Percentiles rank a stretch among this genome's conserved stretches.
Evolutionary conservation across 2,113 vertebrate species (phyloP).

Genomic region (Cyanocitta stelleri): DNA sequence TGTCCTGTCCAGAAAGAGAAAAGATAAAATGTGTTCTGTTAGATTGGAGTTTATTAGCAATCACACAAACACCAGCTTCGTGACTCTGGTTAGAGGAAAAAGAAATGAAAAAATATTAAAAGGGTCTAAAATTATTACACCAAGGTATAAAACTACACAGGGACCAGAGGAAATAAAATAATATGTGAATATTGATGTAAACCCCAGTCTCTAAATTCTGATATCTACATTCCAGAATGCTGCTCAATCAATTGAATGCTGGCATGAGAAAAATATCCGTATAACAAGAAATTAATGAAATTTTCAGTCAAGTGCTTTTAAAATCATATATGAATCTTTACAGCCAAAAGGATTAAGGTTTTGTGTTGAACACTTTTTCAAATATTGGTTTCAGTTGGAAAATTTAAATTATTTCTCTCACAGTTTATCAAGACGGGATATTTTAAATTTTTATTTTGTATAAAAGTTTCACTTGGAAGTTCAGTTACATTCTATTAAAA

Average conservation of each 20-base stretch:
- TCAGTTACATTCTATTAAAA: not conserved
- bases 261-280: not conserved
- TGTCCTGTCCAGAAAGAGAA: not conserved
- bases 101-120: not conserved
- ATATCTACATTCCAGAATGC: not conserved
- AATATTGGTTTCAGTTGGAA: not conserved
- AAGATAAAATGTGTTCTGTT: not conserved
- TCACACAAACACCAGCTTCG: not conserved
- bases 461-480: not conserved
- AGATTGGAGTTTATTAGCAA: not conserved
- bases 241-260: not conserved
- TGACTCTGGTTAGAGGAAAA: not conserved
- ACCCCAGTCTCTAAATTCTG: not conserved
- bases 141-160: not conserved
- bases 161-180: not conserved
- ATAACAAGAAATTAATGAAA: not conserved
- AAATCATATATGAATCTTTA: not conserved
- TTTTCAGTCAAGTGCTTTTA: not conserved
- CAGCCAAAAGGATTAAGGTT: not conserved
- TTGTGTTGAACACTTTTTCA: not conserved
- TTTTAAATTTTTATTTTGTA: not conserved
- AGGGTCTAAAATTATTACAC: not conserved
- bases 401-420: not conserved
- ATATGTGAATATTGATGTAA: not conserved
- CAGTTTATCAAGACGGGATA: not conserved